Evolutionary conservation across 2,888 invertebrate species (phyloP), one percentile per base, ranked within the genome.

Genomic region (Drosophila lutescens): DNA sequence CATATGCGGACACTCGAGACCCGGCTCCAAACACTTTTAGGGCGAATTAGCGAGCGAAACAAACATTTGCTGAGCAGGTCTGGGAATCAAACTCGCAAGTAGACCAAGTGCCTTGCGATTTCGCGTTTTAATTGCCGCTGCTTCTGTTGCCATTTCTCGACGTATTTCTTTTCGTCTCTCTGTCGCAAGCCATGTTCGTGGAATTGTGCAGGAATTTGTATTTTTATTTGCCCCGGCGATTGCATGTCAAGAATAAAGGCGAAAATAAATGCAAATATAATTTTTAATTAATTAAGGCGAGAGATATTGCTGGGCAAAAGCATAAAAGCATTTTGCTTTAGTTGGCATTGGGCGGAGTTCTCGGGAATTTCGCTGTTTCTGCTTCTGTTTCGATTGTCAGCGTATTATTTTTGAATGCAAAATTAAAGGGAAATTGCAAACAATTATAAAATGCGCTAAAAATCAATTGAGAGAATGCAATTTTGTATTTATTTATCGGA

Each of bases 341-440:
- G 40, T 59, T 55, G 60, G 41, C 79, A 63, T 41, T 67, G 58
- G 38, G 50, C 62, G 50, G 47, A 66, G 23, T 88, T 88, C 86
- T 38, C 57, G 58, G 55, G 84, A 88, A 88, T 77, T 86, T 44
- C 8, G 30, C 30, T 32, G 32, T 32, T 32, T 34, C 10, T 8
- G 10, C 12, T 26, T 34, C 26, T 15, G 49, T 26, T 41, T 44
- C 30, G 36, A 43, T 26, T 32, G 78, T 83, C 83, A 83, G 83
- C 84, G 81, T 71, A 72, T 51, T 86, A 83, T 78, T 78, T 72
- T 62, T 75, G 74, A 79, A 67, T 74, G 66, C 75, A 71, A 69
- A 85, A 72, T 89, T 85, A 88, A 78, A 70, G 69, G 70, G 88
- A 85, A 85, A 49, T 49, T 34, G 49, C 34, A 2, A 49, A 8